phyloP scores from a whole-genome alignment of 2,113 vertebrate species.

The Meriones unguiculatus region DNA sequence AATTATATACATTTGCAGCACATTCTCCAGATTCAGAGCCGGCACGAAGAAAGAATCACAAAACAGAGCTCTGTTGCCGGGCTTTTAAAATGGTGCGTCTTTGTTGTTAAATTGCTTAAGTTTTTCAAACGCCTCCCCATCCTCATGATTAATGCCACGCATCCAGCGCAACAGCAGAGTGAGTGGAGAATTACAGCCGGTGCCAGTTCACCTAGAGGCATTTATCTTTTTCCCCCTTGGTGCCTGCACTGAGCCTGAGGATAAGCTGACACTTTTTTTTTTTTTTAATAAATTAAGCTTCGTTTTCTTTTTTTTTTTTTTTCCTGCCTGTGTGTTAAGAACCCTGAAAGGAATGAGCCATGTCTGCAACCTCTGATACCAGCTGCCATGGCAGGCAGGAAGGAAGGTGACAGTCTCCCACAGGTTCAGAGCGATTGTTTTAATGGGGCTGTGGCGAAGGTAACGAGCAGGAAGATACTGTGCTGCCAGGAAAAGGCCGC shows the following conservation, averaged over 20 bases:
- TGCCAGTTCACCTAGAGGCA: conserved; percentile 85
- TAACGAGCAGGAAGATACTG: conserved; percentile 83
- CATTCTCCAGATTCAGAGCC: conserved; percentile 1
- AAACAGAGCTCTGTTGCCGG: conserved; percentile 67
- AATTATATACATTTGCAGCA: conserved; percentile 36
- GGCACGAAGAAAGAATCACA: conserved; percentile 35
- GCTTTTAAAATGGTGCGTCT: conserved; percentile 79
- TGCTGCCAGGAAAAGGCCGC: conserved; percentile 83
- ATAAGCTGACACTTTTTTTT: conserved; percentile 86
- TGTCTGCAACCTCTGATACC: conserved; percentile 84
- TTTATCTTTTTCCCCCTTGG: conserved; percentile 84
- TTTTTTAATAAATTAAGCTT: conserved; percentile 85
- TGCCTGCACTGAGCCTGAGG: conserved; percentile 84
- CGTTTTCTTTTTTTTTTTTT: conserved; percentile 74
- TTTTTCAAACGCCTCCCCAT: conserved; percentile 81
- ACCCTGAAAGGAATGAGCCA: conserved; percentile 86
- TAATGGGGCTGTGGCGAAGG: conserved; percentile 84
- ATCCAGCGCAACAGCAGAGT: conserved; percentile 75
- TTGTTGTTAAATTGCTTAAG: conserved; percentile 85
- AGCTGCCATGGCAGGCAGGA: conserved; percentile 85
- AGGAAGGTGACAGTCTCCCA: conserved; percentile 85
- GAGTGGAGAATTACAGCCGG: conserved; percentile 83
- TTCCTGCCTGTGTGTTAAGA: conserved; percentile 77
- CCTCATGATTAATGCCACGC: conserved; percentile 85
- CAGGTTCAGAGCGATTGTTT: conserved; percentile 85